phyloP scores from a whole-genome alignment of 2,888 invertebrate genomes.

The Arge pagana region DNA sequence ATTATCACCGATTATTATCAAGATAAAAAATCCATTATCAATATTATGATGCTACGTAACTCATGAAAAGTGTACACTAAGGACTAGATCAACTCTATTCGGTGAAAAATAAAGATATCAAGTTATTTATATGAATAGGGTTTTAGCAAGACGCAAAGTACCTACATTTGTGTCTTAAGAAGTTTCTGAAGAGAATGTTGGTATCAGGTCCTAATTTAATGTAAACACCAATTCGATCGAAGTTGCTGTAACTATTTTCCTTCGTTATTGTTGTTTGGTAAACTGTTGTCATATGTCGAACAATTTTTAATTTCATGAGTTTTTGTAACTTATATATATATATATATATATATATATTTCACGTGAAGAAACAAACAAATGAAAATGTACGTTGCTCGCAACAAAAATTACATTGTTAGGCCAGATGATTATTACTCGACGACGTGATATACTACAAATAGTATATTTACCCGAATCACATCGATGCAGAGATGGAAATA shows the following conservation, averaged over 20 bases:
- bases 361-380: too few relatives aligned
- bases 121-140: slow-evolving; percentile 16
- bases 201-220: slow-evolving; percentile 9
- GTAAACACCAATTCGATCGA: slow-evolving; percentile 7
- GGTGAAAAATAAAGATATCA: slow-evolving; percentile 9
- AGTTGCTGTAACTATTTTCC: not conserved
- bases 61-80: slow-evolving; percentile 17
- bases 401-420: too few relatives aligned
- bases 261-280: too few relatives aligned
- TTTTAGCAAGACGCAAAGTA: slow-evolving; percentile 11
- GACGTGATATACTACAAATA: too few relatives aligned
- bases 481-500: not conserved
- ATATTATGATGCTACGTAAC: slow-evolving; percentile 12
- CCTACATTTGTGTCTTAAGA: slow-evolving; percentile 5
- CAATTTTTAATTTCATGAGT: slow-evolving; percentile 4
- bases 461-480: too few relatives aligned
- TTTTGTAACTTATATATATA: too few relatives aligned
- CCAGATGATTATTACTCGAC: too few relatives aligned
- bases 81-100: slow-evolving; percentile 10
- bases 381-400: too few relatives aligned
- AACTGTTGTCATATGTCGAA: too few relatives aligned
- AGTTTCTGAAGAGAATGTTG: slow-evolving; percentile 2
- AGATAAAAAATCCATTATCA: slow-evolving; percentile 15
- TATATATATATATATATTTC: too few relatives aligned
- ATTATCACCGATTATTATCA: slow-evolving; percentile 23